These are phyloP conservation scores for Teleogryllus occipitalis DNA, from an alignment of 1,140 invertebrate species.

Conservation along the genomic window DNA sequence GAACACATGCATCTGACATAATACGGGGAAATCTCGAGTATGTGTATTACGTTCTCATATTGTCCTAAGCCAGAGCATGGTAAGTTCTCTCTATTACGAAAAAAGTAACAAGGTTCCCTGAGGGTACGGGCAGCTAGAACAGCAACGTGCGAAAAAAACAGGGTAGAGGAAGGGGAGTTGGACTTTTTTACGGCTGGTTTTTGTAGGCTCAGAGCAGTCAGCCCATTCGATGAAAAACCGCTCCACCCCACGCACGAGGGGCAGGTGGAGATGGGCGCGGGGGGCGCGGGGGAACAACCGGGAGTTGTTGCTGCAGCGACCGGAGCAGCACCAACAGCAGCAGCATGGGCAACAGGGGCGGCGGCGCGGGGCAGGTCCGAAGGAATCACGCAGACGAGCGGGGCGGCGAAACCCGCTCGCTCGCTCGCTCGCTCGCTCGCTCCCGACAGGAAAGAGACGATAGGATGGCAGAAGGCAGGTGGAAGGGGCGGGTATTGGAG, in stretches of 20 bases:
- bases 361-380: no score
- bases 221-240: background rate
- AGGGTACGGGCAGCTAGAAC: no score
- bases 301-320: background rate
- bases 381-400: no score
- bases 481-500: background rate
- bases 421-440: background rate
- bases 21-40: no score
- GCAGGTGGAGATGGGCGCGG: background rate
- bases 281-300: background rate
- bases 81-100: no score
- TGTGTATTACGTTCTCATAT: no score
- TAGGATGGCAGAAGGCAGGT: background rate
- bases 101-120: no score
- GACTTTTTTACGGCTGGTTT: background rate
- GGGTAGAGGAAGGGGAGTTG: background rate
- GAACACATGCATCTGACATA: no score
- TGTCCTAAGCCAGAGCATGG: no score
- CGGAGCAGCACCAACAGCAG: background rate
- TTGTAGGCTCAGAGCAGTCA: background rate
- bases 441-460: background rate
- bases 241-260: background rate
- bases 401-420: no score
- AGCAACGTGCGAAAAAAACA: background rate
- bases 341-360: no score